These are phyloP conservation scores for Willisornis vidua DNA, from an alignment of 2,113 vertebrate genomes.

Conservation along the genomic window DNA sequence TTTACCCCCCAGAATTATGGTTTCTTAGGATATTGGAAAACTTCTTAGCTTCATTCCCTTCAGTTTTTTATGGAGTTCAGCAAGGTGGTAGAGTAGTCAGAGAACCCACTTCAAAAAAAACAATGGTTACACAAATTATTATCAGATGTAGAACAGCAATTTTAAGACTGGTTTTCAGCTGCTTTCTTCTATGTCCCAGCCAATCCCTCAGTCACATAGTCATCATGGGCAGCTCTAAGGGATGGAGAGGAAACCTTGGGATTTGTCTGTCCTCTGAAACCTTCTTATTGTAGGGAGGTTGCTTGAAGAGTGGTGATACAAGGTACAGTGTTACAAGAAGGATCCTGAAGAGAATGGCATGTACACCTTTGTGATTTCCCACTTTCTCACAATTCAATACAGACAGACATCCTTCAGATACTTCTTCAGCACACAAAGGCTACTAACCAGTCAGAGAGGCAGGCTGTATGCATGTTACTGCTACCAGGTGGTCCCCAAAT, in stretches of 20 bases:
- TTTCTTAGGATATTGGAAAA: background rate
- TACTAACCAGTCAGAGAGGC: background rate
- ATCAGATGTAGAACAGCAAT: conserved; percentile 5
- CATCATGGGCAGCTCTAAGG: background rate
- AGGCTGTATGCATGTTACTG: background rate
- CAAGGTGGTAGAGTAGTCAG: background rate
- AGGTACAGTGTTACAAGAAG: background rate
- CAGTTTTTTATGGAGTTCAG: background rate
- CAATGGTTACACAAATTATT: conserved; percentile 7
- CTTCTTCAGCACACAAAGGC: background rate
- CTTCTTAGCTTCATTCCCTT: background rate
- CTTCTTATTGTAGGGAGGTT: background rate
- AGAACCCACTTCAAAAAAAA: conserved; percentile 33
- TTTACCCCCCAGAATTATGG: background rate
- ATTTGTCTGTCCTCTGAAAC: background rate
- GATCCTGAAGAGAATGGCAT: background rate
- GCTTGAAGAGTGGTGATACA: accelerated
- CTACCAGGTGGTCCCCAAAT: background rate
- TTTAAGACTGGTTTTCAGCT: background rate
- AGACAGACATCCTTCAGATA: background rate
- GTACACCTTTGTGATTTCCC: background rate
- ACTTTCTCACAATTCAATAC: background rate
- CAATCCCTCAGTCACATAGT: background rate
- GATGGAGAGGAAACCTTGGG: background rate
- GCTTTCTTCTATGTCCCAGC: background rate